Evolutionary conservation across 2,113 vertebrate species (phyloP), one percentile per base, ranked within the genome.

Genomic region (Grallaria varia): DNA sequence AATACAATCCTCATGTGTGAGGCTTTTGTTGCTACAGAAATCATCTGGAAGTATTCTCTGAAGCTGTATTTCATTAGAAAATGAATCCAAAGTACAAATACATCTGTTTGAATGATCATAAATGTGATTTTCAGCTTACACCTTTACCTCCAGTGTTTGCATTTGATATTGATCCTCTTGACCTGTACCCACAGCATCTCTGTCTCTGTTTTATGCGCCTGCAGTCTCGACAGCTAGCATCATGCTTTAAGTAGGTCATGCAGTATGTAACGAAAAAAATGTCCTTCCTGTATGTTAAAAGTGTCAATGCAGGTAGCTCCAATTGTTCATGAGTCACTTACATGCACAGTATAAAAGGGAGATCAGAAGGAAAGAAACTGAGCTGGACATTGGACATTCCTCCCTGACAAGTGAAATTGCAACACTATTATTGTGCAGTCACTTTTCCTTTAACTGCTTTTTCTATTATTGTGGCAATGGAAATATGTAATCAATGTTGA

Each of bases 241-340:
- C 0, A 0, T 69, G 13, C 8, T 82, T 69, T 55, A 74, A 0
- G 0, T 5, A 73, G 23, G 4, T 63, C 17, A 52, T 5, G 14
- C 39, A 62, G 42, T 16, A 6, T 33, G 4, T 28, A 66, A 66
- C 8, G 11, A 68, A 81, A 78, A 40, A 64, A 37, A 27, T 13
- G 5, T 4, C 20, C 16, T 8, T 64, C 23, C 7, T 52, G 4
- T 52, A 12, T 66, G 14, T n/a, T 78, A 50, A 50, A 69, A 62
- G 6, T 25, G 13, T 56, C 6, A 78, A 4, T 50, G 20, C 4
- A 47, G 33, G 35, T 52, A 85, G 23, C 24, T 50, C 13, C 11
- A 16, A 33, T 53, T 24, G 9, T 35, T 80, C 8, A 15, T 56
- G 17, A 59, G 33, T 44, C 8, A 47, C 59, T 77, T 39, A 55